phyloP scores from a whole-genome alignment of 2,113 vertebrate species.

The Rynchops niger region DNA sequence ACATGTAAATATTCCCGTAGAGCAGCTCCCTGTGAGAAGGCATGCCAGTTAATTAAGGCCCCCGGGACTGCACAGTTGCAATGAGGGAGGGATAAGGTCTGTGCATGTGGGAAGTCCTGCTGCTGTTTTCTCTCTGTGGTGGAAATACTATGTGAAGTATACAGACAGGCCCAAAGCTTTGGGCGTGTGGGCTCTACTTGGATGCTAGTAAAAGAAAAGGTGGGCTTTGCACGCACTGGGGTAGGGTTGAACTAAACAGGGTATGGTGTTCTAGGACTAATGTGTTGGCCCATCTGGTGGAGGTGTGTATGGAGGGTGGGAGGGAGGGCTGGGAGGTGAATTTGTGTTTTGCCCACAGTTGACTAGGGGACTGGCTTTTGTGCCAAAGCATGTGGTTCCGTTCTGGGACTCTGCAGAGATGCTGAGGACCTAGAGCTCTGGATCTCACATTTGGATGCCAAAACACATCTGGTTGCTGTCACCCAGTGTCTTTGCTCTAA shows the following conservation, averaged over 20 bases:
- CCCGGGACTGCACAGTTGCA: neutral
- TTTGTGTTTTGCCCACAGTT: neutral
- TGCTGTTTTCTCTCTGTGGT: neutral
- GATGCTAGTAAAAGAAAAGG: neutral
- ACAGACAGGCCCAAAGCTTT: neutral
- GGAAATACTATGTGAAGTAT: neutral
- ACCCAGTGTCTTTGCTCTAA: neutral
- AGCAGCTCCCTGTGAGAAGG: neutral
- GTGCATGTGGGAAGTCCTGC: neutral
- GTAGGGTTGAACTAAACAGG: neutral
- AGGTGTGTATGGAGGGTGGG: neutral
- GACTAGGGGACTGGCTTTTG: neutral
- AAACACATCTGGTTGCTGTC: neutral
- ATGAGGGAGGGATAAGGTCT: neutral
- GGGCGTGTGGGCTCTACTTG: neutral
- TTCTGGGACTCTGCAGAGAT: neutral
- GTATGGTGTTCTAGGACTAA: neutral
- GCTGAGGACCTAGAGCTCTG: neutral
- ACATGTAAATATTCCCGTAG: conserved; percentile 33
- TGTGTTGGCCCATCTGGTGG: neutral
- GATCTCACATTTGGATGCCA: neutral
- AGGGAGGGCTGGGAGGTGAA: neutral
- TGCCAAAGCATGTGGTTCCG: neutral
- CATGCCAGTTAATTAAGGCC: conserved; percentile 41
- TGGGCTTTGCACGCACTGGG: neutral